Percentiles rank a stretch among this genome's conserved stretches.
Conservation (phyloP, 2,113 vertebrate genomes). For the Labeo catla region DNA sequence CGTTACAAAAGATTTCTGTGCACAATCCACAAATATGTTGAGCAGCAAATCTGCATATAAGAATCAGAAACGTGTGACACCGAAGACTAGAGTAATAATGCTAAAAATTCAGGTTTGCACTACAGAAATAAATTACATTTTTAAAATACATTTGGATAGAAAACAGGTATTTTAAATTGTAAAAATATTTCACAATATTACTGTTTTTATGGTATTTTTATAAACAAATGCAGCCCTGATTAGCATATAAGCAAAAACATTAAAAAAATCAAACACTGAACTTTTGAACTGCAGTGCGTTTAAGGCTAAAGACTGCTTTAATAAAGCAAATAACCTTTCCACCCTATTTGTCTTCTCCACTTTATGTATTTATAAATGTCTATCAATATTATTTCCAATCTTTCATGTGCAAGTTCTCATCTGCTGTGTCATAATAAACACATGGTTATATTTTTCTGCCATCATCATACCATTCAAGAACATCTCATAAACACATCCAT, state of each 20-base stretch:
- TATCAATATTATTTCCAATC: background rate
- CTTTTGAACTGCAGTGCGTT: background rate
- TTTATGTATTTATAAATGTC: background rate
- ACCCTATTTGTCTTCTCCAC: background rate
- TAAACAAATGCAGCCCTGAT: background rate
- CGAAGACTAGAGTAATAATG: background rate
- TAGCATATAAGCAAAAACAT: background rate
- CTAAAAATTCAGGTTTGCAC: background rate
- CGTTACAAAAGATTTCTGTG: too few species aligned
- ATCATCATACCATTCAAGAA: slow-evolving; percentile 18
- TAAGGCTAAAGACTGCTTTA: background rate
- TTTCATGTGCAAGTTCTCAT: background rate
- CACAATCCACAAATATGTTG: too few species aligned
- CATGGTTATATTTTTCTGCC: slow-evolving; percentile 26
- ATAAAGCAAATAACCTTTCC: background rate
- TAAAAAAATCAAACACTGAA: background rate
- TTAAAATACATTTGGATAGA: background rate
- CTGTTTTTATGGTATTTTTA: background rate
- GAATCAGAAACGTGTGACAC: background rate
- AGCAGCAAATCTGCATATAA: too few species aligned
- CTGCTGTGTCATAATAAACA: background rate
- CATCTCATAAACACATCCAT: slow-evolving; percentile 28
- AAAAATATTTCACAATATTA: background rate
- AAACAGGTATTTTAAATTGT: background rate
- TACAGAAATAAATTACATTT: background rate